Evolutionary conservation across 2,888 invertebrate species (phyloP), one percentile per base, ranked within the genome.

Genomic region (Fragum whitleyi): DNA sequence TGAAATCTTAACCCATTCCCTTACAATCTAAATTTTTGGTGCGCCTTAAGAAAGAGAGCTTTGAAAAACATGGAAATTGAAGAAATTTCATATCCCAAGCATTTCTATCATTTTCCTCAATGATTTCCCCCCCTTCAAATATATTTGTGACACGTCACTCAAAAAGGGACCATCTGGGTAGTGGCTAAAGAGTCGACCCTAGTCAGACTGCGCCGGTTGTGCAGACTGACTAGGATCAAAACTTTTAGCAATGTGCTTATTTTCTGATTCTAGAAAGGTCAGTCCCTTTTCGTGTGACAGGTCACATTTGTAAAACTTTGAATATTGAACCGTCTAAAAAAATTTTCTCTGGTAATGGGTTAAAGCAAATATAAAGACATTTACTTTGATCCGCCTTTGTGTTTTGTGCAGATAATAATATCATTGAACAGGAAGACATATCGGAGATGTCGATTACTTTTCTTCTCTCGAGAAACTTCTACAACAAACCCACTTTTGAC

Each of bases 401-500:
- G 85, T 74, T 93, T 98, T 90, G 98, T 98, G 95, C 98, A 98
- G 73, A 98, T 97, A 88, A 98, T 96, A 68, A 98, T 97, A 94
- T 98, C 98, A 92, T 97, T 98, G 94, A 98, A 98, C 23, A 98
- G 95, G 94, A 98, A 98, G 85, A 98, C 95, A 95, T 98, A 98
- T 81, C 98, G 95, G 85, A 98, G 94, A 94, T 98, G 98, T 79
- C 98, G 95, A 5, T 86, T 82, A 16, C 97, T 97, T 92, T 97
- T 97, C 3, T 97, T 96, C 55, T 84, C 84, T 3, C 69, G 55
- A 2, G 79, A 74, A 75, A 97, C 95, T 94, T 98, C 98, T 28
- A 98, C 98, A 83, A 98, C 97, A 93, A 98, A 98, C 0, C 98
- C 98, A 94, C 98, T 98, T 94, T 98, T 98, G 36, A 98, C 97